These are phyloP conservation scores for Larimichthys polyactis DNA, from an alignment of 2,113 vertebrate genomes.

Conservation along the genomic window DNA sequence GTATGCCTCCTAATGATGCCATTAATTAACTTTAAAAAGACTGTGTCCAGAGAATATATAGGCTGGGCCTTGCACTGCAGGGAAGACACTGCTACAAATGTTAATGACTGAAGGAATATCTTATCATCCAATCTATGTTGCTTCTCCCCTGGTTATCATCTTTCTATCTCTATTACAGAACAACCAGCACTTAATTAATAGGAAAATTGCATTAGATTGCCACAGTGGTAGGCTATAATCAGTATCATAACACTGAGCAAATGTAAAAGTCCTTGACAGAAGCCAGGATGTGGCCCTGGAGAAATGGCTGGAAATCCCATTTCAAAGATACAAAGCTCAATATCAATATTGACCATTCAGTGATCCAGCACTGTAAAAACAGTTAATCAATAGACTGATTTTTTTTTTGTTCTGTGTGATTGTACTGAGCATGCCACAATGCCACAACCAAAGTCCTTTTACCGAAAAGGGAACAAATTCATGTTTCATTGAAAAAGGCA, in stretches of 20 bases:
- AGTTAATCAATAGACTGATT: constrained; percentile 50
- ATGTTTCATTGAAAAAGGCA: constrained; percentile 40
- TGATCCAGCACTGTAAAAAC: constrained; percentile 37
- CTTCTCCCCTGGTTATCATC: constrained; percentile 58
- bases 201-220: constrained; percentile 61
- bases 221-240: constrained; percentile 48
- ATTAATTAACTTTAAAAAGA: constrained; percentile 73
- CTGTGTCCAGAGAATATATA: constrained; percentile 55
- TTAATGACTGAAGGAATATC: constrained; percentile 61
- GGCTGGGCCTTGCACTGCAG: constrained; percentile 23
- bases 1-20: constrained; percentile 52
- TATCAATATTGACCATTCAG: constrained; percentile 50
- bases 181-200: constrained; percentile 67
- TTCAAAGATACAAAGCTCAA: constrained; percentile 46
- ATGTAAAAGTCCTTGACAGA: constrained; percentile 56
- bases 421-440: constrained; percentile 28
- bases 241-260: constrained; percentile 37
- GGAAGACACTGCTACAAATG: constrained; percentile 50
- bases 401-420: constrained; percentile 10
- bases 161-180: constrained; percentile 56
- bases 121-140: constrained; percentile 57
- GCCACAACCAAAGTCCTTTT: constrained; percentile 19
- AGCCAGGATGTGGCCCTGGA: constrained; percentile 37
- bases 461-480: constrained; percentile 24
- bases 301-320: constrained; percentile 43